phyloP scores from a whole-genome alignment of 53 echinoderm and acorn worm species.

The Luidia sarsii region DNA sequence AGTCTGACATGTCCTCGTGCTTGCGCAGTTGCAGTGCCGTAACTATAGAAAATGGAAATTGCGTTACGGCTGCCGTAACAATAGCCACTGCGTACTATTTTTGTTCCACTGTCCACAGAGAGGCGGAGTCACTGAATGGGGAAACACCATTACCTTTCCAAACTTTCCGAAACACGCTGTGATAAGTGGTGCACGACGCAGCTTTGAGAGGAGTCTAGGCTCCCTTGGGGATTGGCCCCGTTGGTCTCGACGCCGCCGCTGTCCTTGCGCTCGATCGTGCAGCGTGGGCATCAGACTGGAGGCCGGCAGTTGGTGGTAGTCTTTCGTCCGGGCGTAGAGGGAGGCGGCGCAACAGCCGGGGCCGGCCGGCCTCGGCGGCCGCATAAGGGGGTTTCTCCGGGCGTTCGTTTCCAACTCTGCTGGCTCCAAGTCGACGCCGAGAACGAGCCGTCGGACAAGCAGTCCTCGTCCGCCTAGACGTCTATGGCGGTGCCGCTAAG shows the following conservation, averaged over 20 bases:
- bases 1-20: too few relatives aligned
- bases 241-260: conserved; percentile 26
- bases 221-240: too few relatives aligned
- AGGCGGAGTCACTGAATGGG: too few relatives aligned
- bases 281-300: conserved; percentile 42
- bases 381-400: not conserved
- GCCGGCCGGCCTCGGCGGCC: not conserved
- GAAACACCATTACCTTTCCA: too few relatives aligned
- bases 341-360: not conserved
- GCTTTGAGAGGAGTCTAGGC: too few relatives aligned
- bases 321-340: conserved; percentile 13
- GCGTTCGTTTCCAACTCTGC: too few relatives aligned
- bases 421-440: not conserved
- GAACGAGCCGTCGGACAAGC: not conserved
- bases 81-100: too few relatives aligned
- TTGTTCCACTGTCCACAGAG: too few relatives aligned
- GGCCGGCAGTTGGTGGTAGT: not conserved
- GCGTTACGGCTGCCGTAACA: too few relatives aligned
- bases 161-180: conserved; percentile 20
- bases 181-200: too few relatives aligned
- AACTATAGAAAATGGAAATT: too few relatives aligned
- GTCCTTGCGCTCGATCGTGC: conserved; percentile 38
- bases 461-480: not conserved
- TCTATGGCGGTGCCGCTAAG: not conserved
- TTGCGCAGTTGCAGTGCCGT: too few relatives aligned